phyloP scores from a whole-genome alignment of 2,888 invertebrate genomes.

The Seladonia tumulorum region DNA sequence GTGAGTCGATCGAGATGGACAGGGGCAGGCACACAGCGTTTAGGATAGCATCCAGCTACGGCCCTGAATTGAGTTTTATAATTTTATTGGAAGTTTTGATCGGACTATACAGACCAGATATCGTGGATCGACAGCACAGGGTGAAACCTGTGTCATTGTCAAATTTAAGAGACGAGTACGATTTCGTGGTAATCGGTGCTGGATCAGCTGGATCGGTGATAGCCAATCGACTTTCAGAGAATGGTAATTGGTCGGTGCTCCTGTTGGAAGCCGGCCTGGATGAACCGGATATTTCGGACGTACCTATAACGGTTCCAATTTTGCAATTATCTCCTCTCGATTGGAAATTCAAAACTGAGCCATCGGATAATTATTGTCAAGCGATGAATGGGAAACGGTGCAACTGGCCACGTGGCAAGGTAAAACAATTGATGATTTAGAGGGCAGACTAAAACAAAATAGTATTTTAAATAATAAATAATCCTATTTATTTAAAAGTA shows the following conservation, averaged over 20 bases:
- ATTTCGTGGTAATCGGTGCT: slow-evolving; percentile 92
- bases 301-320: slow-evolving; percentile 89
- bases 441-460: too few species aligned
- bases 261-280: slow-evolving; percentile 93
- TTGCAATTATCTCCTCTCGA: slow-evolving; percentile 91
- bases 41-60: slow-evolving; percentile 88
- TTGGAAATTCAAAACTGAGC: slow-evolving; percentile 93
- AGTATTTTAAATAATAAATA: too few species aligned
- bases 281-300: slow-evolving; percentile 89
- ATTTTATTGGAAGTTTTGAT: slow-evolving; percentile 88
- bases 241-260: slow-evolving; percentile 89
- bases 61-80: slow-evolving; percentile 88
- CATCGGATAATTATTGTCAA: slow-evolving; percentile 88
- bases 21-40: slow-evolving; percentile 85
- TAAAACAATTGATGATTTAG: slow-evolving; percentile 55
- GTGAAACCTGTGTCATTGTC: slow-evolving; percentile 86
- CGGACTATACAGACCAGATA: slow-evolving; percentile 88
- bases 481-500: too few species aligned
- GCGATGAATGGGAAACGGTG: slow-evolving; percentile 81
- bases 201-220: slow-evolving; percentile 93
- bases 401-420: slow-evolving; percentile 85
- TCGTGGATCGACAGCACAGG: slow-evolving; percentile 88
- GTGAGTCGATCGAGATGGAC: slow-evolving; percentile 8
- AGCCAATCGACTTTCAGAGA: slow-evolving; percentile 92
- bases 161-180: slow-evolving; percentile 88